A percentile compares a stretch with the other conserved stretches of the same genome.
These are phyloP conservation scores for Branchellion lobata DNA, from an alignment of 2,888 invertebrate species.

Conservation along the genomic window DNA sequence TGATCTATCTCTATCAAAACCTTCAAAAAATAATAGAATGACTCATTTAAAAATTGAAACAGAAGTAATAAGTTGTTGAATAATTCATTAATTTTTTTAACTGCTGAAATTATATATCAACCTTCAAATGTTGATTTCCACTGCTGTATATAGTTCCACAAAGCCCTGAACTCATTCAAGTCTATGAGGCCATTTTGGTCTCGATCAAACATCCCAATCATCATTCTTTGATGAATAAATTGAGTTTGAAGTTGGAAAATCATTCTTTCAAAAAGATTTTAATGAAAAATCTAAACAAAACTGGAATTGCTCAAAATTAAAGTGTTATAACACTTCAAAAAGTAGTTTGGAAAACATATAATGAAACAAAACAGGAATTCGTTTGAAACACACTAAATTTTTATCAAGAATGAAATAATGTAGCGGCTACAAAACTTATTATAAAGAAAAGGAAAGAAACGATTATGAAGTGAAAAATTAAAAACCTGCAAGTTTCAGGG, in stretches of 20 bases:
- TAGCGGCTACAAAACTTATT: too few species aligned
- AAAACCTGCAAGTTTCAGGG: slow-evolving; percentile 61
- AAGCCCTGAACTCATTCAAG: slow-evolving; percentile 60
- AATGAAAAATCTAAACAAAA: too few species aligned
- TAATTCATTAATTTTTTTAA: not conserved
- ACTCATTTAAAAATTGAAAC: not conserved
- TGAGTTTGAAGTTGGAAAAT: not conserved
- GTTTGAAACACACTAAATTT: too few species aligned
- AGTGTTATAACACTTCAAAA: too few species aligned
- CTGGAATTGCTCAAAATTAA: too few species aligned
- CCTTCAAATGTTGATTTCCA: slow-evolving; percentile 62
- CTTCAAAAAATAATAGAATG: not conserved
- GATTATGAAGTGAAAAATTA: too few species aligned
- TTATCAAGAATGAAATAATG: too few species aligned
- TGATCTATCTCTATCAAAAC: slow-evolving; percentile 61
- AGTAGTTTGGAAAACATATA: too few species aligned
- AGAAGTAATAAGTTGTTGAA: not conserved
- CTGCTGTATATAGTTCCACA: slow-evolving; percentile 63
- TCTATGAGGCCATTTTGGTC: slow-evolving; percentile 60
- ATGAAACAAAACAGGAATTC: too few species aligned
- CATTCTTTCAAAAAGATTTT: not conserved
- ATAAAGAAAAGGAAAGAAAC: too few species aligned
- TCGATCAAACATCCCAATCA: slow-evolving; percentile 61
- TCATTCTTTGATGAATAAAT: not conserved
- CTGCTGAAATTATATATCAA: not conserved